Conservation (phyloP, 2,113 vertebrate species). For the Aegotheles bennettii region DNA sequence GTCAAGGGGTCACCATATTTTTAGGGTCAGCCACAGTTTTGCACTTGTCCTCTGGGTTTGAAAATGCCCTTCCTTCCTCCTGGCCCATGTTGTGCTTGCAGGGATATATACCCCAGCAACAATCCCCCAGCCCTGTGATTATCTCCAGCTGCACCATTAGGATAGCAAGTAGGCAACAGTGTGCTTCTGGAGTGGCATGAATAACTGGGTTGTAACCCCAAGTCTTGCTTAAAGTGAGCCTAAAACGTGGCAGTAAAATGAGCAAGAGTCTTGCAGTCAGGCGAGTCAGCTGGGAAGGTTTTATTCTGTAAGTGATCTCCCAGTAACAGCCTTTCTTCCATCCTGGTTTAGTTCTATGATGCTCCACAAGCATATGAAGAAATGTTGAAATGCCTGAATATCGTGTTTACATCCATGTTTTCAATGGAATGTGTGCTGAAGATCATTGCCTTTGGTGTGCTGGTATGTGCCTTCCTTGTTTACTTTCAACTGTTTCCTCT, state of each 20-base stretch:
- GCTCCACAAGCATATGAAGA: constrained; percentile 88
- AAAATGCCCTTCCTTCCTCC: background rate
- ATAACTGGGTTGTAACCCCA: background rate
- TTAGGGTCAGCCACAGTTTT: background rate
- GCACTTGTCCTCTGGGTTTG: background rate
- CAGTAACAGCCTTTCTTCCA: background rate
- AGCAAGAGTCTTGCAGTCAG: background rate
- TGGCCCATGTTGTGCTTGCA: background rate
- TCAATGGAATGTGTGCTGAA: constrained; percentile 95
- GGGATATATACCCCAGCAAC: background rate
- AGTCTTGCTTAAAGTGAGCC: background rate
- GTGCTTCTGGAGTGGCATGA: background rate
- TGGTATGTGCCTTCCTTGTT: constrained; percentile 74
- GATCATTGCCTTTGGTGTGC: constrained; percentile 92
- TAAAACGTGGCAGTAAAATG: background rate
- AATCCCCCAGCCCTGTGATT: too few relatives aligned
- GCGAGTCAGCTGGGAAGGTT: background rate
- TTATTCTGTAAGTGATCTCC: background rate
- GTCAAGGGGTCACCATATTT: background rate
- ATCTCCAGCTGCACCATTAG: background rate
- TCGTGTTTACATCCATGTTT: constrained; percentile 94
- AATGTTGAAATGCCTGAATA: constrained; percentile 94
- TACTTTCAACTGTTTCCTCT: background rate
- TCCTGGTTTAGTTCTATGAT: constrained; percentile 81
- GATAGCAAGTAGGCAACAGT: background rate